These are phyloP conservation scores for Neosalanx taihuensis DNA, from an alignment of 2,797 vertebrate species.

Conservation along the genomic window DNA sequence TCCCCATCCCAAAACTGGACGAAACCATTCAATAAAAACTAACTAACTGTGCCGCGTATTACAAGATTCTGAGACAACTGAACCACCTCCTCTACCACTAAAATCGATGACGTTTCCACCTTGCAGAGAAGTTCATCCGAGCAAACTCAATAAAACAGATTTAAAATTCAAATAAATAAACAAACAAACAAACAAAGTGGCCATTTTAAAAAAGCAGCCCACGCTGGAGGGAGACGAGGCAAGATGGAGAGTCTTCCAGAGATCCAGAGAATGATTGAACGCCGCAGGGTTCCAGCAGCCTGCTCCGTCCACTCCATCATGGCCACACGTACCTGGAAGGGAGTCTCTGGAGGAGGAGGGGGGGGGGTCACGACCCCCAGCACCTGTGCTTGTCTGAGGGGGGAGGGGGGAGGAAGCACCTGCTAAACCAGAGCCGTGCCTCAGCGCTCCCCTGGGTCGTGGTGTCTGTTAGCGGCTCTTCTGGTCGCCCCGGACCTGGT, in stretches of 20 bases:
- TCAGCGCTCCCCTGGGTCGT: neutral
- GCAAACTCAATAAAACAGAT: too few species aligned
- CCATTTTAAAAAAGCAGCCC: neutral
- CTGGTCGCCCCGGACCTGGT: too few species aligned
- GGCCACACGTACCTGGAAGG: slow-evolving; percentile 65
- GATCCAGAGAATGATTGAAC: slow-evolving; percentile 74
- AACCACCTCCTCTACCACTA: too few species aligned
- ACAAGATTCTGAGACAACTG: too few species aligned
- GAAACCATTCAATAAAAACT: too few species aligned
- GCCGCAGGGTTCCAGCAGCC: slow-evolving; percentile 67
- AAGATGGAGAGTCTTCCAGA: slow-evolving; percentile 46
- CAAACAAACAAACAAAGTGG: neutral
- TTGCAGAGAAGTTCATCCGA: too few species aligned
- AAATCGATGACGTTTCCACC: too few species aligned
- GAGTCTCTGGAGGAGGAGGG: slow-evolving; percentile 53
- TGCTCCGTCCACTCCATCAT: slow-evolving; percentile 74
- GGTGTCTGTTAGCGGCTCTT: neutral
- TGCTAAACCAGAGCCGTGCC: slow-evolving; percentile 36
- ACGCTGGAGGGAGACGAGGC: slow-evolving; percentile 37
- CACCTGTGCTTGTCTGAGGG: slow-evolving; percentile 63
- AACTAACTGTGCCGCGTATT: too few species aligned
- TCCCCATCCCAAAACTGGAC: too few species aligned
- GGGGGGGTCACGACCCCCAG: slow-evolving; percentile 54
- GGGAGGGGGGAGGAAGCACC: slow-evolving; percentile 20
- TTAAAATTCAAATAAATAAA: neutral